Evolutionary conservation across 2,113 vertebrate genomes (phyloP).

Genomic region (Caracal caracal): DNA sequence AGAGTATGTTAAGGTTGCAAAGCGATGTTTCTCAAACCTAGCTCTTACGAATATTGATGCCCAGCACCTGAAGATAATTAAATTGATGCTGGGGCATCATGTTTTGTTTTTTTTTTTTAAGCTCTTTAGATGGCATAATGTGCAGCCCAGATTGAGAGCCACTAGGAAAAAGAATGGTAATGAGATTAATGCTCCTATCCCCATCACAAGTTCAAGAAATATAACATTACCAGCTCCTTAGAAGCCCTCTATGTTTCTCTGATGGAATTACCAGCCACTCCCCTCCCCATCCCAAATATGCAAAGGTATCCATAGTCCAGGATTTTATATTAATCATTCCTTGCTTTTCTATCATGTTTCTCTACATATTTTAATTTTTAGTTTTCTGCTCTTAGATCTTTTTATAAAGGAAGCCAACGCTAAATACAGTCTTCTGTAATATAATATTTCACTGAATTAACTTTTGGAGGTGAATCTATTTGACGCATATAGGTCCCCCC

Average conservation of each 20-base stretch:
- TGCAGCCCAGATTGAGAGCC: neutral
- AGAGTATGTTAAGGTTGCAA: neutral
- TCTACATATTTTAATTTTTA: constrained; percentile 4
- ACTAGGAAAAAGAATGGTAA: neutral
- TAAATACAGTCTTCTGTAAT: neutral
- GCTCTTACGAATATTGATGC: neutral
- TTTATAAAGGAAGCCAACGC: neutral
- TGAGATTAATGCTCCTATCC: neutral
- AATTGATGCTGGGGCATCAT: neutral
- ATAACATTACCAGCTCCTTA: neutral
- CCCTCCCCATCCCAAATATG: neutral
- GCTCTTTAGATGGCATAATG: neutral
- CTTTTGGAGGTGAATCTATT: neutral
- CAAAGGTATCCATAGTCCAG: neutral
- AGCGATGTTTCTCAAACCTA: neutral
- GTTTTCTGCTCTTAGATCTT: neutral
- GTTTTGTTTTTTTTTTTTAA: neutral
- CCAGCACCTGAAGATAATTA: neutral
- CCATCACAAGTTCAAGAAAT: neutral
- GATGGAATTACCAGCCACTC: neutral
- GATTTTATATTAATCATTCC: neutral
- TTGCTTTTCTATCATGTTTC: neutral
- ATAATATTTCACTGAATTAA: neutral
- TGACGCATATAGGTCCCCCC: neutral
- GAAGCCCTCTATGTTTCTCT: neutral